Evolutionary conservation across 2,797 vertebrate species (phyloP), one percentile per base, ranked within the genome.

Genomic region (Anguilla pacifica): DNA sequence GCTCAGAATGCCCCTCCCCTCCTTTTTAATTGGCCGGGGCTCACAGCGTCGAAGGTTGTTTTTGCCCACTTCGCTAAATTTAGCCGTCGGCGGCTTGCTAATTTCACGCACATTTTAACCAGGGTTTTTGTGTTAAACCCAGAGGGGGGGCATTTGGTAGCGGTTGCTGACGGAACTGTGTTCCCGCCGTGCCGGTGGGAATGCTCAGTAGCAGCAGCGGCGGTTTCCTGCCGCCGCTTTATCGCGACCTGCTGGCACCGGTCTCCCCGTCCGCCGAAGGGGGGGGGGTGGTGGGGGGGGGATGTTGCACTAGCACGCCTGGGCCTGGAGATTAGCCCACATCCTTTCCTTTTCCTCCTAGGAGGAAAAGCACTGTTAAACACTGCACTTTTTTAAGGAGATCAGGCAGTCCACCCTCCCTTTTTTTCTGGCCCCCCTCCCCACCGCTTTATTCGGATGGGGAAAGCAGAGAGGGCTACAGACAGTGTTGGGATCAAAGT

Each of bases 1-100:
- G 93, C 94, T 94, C 88, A 89, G 89, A 87, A 84, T 72, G 82
- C n/a, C 22, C 61, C 61, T 59, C 6, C n/a, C 49, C n/a, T 61
- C 53, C 17, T 9, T 15, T 22, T 57, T 57, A 39, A 61, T 64
- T 9, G 5, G 25, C 35, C 15, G 51, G 53, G 28, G 53, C 22
- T n/a, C 22, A 0, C 13, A 13, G 79, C 46, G 17, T 46, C 19
- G 3, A 51, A 35, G 6, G 5, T 15, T 31, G 1, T 59, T 49
- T 84, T 31, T 57, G 11, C 10, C 9, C n/a, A 4, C 25, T n/a
- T 10, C 31, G 28, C 51, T 31, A 55, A 55, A 55, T 84, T 84
- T 84, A 31, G 53, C 55, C 2, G 13, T 55, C 10, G 13, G n/a
- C 19, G 25, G 3, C 28, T 53, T 13, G 46, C n/a, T 84, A 55